Evolutionary conservation across 1,140 invertebrate genomes (phyloP).

Genomic region (Brachionus asplanchnoidis): DNA sequence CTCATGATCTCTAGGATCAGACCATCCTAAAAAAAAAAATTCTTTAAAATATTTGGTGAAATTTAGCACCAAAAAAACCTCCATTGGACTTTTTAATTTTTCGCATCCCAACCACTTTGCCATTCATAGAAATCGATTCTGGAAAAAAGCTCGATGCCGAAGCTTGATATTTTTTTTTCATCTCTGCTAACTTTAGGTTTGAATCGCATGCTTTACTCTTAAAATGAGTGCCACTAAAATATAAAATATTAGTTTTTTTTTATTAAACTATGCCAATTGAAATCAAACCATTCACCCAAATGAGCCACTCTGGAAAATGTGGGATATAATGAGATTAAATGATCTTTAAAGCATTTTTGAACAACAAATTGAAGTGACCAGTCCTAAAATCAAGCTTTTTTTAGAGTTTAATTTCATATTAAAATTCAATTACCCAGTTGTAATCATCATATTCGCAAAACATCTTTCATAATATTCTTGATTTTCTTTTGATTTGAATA

Average conservation of each 20-base stretch:
- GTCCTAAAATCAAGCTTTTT: background rate
- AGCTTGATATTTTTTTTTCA: background rate
- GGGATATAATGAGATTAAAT: background rate
- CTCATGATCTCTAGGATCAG: constrained; percentile 10
- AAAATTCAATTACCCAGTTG: constrained; percentile 4
- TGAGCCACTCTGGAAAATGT: constrained; percentile 26
- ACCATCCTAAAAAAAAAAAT: background rate
- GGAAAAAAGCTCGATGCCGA: background rate
- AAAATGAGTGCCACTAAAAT: constrained; percentile 11
- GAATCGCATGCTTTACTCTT: background rate
- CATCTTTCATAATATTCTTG: background rate
- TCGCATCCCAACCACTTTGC: background rate
- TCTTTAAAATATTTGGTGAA: background rate
- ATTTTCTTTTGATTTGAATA: background rate
- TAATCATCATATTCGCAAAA: constrained; percentile 42
- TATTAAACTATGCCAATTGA: background rate
- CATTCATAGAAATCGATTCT: background rate
- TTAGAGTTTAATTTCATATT: background rate
- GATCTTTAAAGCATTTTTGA: constrained; percentile 17
- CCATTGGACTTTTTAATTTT: constrained; percentile 27
- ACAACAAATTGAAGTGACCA: constrained; percentile 8
- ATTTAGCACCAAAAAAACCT: background rate
- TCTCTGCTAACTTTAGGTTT: background rate
- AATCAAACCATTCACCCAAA: constrained; percentile 20
- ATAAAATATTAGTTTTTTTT: background rate